Evolutionary conservation across 37 sponge, comb jelly and placozoan species (phyloP), one percentile per base, ranked within the genome.

Genomic region (Lycopodina hypogea): DNA sequence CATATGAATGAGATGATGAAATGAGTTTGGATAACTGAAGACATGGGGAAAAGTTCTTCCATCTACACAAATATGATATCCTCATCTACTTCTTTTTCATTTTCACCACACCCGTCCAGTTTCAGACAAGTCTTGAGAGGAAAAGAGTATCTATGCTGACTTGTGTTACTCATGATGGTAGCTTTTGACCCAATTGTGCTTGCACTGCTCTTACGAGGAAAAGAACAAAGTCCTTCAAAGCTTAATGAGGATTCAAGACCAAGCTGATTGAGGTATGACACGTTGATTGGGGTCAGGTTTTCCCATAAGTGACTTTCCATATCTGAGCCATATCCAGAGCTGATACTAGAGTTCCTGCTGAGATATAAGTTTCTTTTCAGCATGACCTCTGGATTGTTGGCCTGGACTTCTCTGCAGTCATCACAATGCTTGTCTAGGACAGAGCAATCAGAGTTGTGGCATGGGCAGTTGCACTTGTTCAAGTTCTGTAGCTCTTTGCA

Each of bases 301-400:
- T 45, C 48, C 48, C 48, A 45, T 4, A 41, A 50, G 36, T 72
- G 82, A 58, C 82, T 81, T 15, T 73, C 82, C 36, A 62, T 57
- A 63, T 81, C 82, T 7, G 82, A 81, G 0, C 82, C 82, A 42
- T 81, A 81, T 3, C 82, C 82, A 71, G 82, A 66, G 32, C 63
- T 38, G 48, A 33, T 37, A 45, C 82, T 81, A 0, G 53, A 42
- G 63, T 61, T 73, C 0, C 82, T 24, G 71, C 71, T 72, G 34
- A 81, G 42, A 17, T 11, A 37, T 29, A 39, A 15, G 18, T 66
- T 42, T 9, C 41, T 41, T 64, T 42, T 15, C 17, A 52, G 61
- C 24, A 66, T 23, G 1, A 50, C 26, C 42, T 64, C 76, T 2
- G 61, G 60, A 18, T 58, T 26, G 62, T 56, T 81, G 8, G 64